Base-by-base conservation (phyloP, 2,888 invertebrate species). In the Macrosoma leucophasiata region DNA sequence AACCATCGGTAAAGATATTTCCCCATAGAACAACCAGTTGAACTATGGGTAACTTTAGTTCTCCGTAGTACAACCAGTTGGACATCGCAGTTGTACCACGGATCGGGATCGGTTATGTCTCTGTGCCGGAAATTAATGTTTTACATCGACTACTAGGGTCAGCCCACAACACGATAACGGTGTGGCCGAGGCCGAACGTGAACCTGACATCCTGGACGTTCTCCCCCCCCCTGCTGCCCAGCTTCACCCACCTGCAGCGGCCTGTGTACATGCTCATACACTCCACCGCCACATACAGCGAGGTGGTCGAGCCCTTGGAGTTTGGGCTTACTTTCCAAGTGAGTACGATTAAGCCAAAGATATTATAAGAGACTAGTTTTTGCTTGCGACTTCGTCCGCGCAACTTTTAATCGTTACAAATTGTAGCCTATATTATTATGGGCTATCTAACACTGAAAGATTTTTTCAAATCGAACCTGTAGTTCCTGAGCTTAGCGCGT, bases 251-350 rank as follows among this genome's bases (percentile, higher is more conserved):
- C 6, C 13, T 13, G 3, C 48, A n/a, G 1, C 47, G 74, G 0
- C 70, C 76, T 0, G 63, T 75, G 1, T 78, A 71, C 50, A 50
- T 59, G 0, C 17, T 79, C 0, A 41, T 63, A 6, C 68, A 76
- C 35, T 57, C 71, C 0, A 39, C 41, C 0, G 61, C 66, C 3
- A 77, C 76, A 0, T 69, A 69, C 42, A 52, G 38, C 5, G 53
- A 51, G 0, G 3, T 2, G 0, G 41, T 53, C 4, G 29, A 28
- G 3, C 52, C 57, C 0, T 30, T 66, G 0, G 21, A 41, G 1
- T 58, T 78, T 33, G 51, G 42, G 2, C 44, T 75, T 0, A 52
- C 48, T 2, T 48, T 70, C 7, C 47, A 26, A 21, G 75, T 73
- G 18, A 70, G 71, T 64, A 29, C 8, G 3, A 3, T 14, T n/a